Evolutionary conservation across 2,113 vertebrate species (phyloP).

Genomic region (Octodon degus): DNA sequence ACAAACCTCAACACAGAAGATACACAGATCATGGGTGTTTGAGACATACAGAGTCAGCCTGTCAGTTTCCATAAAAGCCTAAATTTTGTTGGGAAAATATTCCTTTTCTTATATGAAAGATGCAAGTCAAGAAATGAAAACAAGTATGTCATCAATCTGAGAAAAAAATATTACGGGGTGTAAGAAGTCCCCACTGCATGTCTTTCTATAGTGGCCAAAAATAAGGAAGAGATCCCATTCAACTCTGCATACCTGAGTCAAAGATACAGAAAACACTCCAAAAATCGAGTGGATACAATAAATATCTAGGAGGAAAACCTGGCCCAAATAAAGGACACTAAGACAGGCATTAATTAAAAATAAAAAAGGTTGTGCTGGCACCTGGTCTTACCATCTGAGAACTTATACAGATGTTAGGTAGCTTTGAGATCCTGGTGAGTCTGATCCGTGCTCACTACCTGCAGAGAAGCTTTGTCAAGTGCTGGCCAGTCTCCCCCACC

Average conservation of each 20-base stretch:
- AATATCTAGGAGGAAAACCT: neutral
- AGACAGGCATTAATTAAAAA: neutral
- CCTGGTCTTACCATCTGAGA: too few relatives aligned
- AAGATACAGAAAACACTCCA: neutral
- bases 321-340: neutral
- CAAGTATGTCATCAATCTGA: neutral
- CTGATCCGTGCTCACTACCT: too few relatives aligned
- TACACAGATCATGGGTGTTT: neutral
- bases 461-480: too few relatives aligned
- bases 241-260: neutral
- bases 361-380: too few relatives aligned
- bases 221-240: neutral
- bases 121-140: neutral
- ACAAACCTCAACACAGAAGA: neutral
- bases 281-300: neutral
- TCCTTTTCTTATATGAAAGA: neutral
- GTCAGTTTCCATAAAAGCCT: neutral
- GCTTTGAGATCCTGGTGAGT: too few relatives aligned
- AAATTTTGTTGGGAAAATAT: neutral
- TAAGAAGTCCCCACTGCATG: neutral
- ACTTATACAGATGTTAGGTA: too few relatives aligned
- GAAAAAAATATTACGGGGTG: neutral
- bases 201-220: neutral
- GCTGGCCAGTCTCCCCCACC: too few relatives aligned
- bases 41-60: neutral